Base-by-base conservation (phyloP, 2,888 invertebrate species). In the Marasmarcha lunaedactyla region DNA sequence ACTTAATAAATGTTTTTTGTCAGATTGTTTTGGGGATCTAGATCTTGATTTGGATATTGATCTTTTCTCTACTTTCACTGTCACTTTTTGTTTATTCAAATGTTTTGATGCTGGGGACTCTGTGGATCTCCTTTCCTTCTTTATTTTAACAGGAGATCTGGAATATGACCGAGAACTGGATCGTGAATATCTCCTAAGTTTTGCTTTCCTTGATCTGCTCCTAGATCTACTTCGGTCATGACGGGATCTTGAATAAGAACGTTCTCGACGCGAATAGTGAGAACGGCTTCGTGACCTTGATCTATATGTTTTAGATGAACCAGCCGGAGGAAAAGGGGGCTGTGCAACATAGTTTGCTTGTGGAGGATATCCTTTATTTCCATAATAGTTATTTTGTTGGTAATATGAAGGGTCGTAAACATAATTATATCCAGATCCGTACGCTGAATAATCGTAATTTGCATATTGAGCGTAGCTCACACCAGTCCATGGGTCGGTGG, bases 401-500 rank as follows among this genome's bases (percentile, higher is more conserved):
- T 67, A 67, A 46, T 76, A 76, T 12, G 34, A 13, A 2, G 12
- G 14, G 48, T 71, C 73, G 45, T 51, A 58, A 44, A 70, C 55
- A 48, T 73, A 61, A 48, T 44, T 51, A 50, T 63, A 76, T 49
- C 55, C 56, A 55, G 74, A 77, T 45, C 49, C 46, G 51, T 72
- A 73, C 43, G 62, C 57, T 43, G 62, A 63, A 56, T 77, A 74
- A 57, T 73, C 73, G 56, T 72, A 76, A 54, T 51, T 52, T 47
- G 62, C 65, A 57, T 72, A 72, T 52, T 70, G 70, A 50, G 62
- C 67, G 73, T 78, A 78, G 72, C 70, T 70, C 62, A 64, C 76
- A 48, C 78, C 78, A 33, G 78, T 78, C 78, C 78, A 79, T 47
- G 78, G 78, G 59, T 79, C 78, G 53, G 78, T 78, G 60, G 69